Evolutionary conservation across 2,888 invertebrate genomes (phyloP), one percentile per base, ranked within the genome.

Genomic region (Meandrusa payeni): DNA sequence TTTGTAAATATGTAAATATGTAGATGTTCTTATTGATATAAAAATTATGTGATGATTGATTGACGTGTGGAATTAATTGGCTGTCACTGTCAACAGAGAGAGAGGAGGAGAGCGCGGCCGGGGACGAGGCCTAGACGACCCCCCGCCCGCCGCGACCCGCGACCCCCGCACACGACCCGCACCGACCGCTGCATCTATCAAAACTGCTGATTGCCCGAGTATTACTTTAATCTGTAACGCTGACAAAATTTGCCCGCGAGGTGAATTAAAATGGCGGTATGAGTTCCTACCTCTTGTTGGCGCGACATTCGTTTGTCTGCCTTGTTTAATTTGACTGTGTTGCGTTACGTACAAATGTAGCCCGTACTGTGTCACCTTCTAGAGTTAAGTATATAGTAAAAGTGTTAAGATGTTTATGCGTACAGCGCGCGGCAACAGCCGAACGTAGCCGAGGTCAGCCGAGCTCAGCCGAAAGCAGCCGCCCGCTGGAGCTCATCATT

Each of bases 51-150:
- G n/a, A n/a, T n/a, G n/a, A n/a, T n/a, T n/a, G n/a, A n/a, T n/a
- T n/a, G n/a, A n/a, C n/a, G n/a, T n/a, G n/a, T n/a, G n/a, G n/a
- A 3, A 15, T 7, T 31, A 10, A 31, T 12, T 2, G 4, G 3
- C 2, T 7, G 2, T 22, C 34, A 2, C 22, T 62, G 31, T 52
- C 36, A 17, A 24, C 78, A 79, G 78, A 81, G 59, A 71, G n/a
- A n/a, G n/a, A n/a, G n/a, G n/a, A n/a, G n/a, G n/a, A 61, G 64
- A 39, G 68, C 56, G 67, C 71, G 48, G 52, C 68, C 51, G 57
- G 61, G 40, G 78, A 81, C 60, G 85, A 82, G 69, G 82, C 85
- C 76, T 86, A 83, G 69, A 72, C 66, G 43, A 64, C 70, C 52
- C 74, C 69, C 65, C 27, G 36, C 52, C 49, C 59, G 67, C 64